Evolutionary conservation across 2,888 invertebrate genomes (phyloP), one percentile per base, ranked within the genome.

Genomic region (Zygothrica quintamaculata): DNA sequence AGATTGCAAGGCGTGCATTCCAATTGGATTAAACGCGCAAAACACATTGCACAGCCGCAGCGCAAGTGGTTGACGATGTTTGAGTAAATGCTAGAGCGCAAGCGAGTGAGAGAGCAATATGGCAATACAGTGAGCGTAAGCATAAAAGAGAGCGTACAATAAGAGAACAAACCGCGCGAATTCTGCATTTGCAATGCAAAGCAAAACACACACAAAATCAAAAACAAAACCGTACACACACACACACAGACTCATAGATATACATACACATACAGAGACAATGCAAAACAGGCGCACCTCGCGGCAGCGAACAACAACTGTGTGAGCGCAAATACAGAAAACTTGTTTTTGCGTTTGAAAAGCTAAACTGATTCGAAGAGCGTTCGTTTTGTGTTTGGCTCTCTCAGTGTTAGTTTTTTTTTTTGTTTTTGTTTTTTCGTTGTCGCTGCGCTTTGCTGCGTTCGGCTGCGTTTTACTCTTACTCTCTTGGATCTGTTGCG

Each of bases 1-100:
- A 16, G 22, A 65, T 58, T 81, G 84, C 84, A 84, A 47, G 68
- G 40, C 78, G 16, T 82, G 84, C 88, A 88, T 80, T 84, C 88
- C 80, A 86, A 84, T 84, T 84, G 81, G 84, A 86, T 77, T 75
- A 72, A 70, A 50, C 13, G 46, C 57, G 59, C 62, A 58, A 57
- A 56, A 62, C 50, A 73, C 70, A 73, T 62, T 66, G 72, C 72
- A 66, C 56, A 59, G 58, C 50, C 57, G 61, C 48, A 55, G 71
- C 76, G 75, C 77, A 80, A 77, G 84, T 84, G 77, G 62, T 75
- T 82, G 75, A 13, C 51, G 33, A 6, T 13, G 44, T 15, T 18
- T 34, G 11, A 9, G 8, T 3, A 44, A 44, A 50, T 16, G 22
- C n/a, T 22, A 34, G 40, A 13, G 31, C n/a, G 33, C n/a, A 39